phyloP scores from a whole-genome alignment of 2,888 invertebrate species.

The Andrena camellia region DNA sequence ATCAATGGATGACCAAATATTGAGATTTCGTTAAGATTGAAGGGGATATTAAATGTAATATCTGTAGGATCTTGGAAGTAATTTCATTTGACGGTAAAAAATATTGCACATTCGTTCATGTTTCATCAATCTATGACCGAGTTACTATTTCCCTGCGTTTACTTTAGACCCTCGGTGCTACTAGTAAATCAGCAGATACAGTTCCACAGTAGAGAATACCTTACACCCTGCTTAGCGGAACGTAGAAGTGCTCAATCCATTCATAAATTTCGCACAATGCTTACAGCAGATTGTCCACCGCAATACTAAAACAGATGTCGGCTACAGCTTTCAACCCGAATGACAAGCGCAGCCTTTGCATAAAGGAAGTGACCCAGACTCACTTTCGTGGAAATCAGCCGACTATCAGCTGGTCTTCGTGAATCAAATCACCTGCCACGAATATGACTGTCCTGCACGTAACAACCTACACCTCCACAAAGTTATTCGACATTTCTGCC shows the following conservation, averaged over 20 bases:
- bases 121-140: too few relatives aligned
- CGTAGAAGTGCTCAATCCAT: background rate
- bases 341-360: background rate
- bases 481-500: background rate
- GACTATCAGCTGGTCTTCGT: conserved; percentile 28
- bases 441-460: background rate
- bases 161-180: too few relatives aligned
- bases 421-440: conserved; percentile 20
- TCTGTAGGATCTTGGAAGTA: too few relatives aligned
- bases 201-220: background rate
- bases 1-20: too few relatives aligned
- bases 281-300: background rate
- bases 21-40: too few relatives aligned
- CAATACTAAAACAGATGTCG: background rate
- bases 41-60: too few relatives aligned
- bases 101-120: too few relatives aligned
- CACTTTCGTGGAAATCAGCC: conserved; percentile 1
- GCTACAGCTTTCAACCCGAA: background rate
- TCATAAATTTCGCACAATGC: background rate
- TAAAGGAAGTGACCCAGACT: conserved; percentile 10
- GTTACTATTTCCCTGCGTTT: too few relatives aligned
- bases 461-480: conserved; percentile 3
- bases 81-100: too few relatives aligned
- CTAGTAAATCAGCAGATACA: background rate
- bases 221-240: background rate